Conservation (phyloP, 2,888 invertebrate genomes). For the Plagodis pulveraria region DNA sequence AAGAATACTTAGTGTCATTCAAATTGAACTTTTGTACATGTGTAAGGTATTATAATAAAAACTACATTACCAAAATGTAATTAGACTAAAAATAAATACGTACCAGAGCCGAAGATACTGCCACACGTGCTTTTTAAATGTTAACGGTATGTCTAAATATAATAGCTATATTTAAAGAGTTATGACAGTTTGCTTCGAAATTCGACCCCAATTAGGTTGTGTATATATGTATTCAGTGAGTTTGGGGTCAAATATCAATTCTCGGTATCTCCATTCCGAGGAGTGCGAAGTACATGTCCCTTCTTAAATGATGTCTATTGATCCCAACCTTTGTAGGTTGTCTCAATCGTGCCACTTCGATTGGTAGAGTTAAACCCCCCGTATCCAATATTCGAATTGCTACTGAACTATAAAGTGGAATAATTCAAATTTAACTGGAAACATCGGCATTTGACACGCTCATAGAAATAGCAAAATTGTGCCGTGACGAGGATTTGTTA, state of each 20-base stretch:
- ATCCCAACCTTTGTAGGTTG: conserved; percentile 45
- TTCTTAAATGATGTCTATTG: conserved; percentile 48
- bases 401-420: conserved; percentile 15
- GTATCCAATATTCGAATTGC: conserved; percentile 15
- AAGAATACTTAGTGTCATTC: too few relatives aligned
- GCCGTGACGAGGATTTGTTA: conserved; percentile 38
- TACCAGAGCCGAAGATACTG: conserved; percentile 22
- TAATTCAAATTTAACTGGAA: conserved; percentile 20
- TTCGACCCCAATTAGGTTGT: conserved; percentile 11
- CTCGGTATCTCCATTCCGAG: conserved; percentile 43
- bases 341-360: conserved; percentile 43
- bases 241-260: conserved; percentile 53
- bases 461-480: conserved; percentile 33
- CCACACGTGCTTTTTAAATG: conserved; percentile 24
- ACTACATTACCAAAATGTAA: conserved; percentile 5
- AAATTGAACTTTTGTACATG: too few relatives aligned
- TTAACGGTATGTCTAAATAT: conserved; percentile 20
- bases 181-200: conserved; percentile 3
- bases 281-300: conserved; percentile 40
- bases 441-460: conserved; percentile 39
- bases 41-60: too few relatives aligned
- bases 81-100: conserved; percentile 30
- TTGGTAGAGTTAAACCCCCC: conserved; percentile 30
- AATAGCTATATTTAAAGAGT: background rate
- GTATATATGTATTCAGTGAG: conserved; percentile 27